Base-by-base conservation (phyloP, 1,140 invertebrate species). In the Phymastichus coffea region DNA sequence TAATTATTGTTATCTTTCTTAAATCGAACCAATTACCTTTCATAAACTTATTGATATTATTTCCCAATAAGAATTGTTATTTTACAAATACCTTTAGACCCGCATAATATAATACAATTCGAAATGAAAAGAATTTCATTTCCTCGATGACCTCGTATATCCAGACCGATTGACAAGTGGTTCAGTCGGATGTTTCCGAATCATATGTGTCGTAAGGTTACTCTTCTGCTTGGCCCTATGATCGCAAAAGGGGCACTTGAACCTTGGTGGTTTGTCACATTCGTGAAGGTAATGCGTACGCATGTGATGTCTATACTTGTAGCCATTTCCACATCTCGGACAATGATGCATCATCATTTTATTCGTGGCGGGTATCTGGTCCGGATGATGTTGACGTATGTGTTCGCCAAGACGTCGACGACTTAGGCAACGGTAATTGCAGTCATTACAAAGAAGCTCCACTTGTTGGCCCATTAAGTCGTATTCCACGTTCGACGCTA, bases 221-320 rank as follows among this genome's bases (percentile, higher is more conserved):
- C 49, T 63, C 15, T 70, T 70, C 28, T 75, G 72, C 30, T 74
- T 73, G 30, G 65, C 63, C 2, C 44, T 59, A 30, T 78, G 68
- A 14, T 70, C 54, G 57, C 81, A 83, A 57, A 74, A 68, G 25
- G 76, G 78, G 64, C 83, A 85, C 49, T 80, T 77, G 63, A 83
- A 81, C 56, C 78, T 70, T 4, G 82, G 80, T 41, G 82, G 81
- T 26, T 83, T 76, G 8, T 82, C 82, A 52, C 82, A 83, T 63
- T 83, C 81, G 66, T 74, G 80, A 0, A 65, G 19, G 15, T 76
- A 66, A 33, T 74, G 69, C 2, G 52, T n/a, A 1, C 52, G n/a
- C 52, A 54, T 54, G 15, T 54, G 52, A 17, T 57, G 40, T 3
- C 44, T 15, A 20, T 48, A 30, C 15, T 58, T 41, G 47, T 51